phyloP scores from a whole-genome alignment of 2,797 vertebrate genomes.

The Pangasius djambal region DNA sequence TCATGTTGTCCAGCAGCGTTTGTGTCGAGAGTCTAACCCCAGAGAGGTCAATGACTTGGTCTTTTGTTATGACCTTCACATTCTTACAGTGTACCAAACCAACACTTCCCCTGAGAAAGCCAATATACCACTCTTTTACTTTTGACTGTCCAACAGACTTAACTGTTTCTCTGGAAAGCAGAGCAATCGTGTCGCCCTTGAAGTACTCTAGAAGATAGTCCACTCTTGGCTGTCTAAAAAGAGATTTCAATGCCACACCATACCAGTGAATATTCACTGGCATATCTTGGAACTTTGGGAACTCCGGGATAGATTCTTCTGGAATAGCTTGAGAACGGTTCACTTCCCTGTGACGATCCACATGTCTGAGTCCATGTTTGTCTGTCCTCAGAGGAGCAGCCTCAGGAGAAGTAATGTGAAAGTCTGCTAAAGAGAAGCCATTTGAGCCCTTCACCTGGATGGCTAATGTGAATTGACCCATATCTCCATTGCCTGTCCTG shows the following conservation, averaged over 20 bases:
- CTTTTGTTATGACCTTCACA: slow-evolving; percentile 86
- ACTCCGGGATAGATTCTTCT: slow-evolving; percentile 73
- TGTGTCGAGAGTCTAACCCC: slow-evolving; percentile 79
- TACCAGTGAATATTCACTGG: slow-evolving; percentile 80
- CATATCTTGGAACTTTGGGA: slow-evolving; percentile 82
- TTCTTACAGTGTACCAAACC: slow-evolving; percentile 95
- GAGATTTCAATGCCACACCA: slow-evolving; percentile 88
- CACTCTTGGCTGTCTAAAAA: slow-evolving; percentile 87
- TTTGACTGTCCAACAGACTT: slow-evolving; percentile 89
- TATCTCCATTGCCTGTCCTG: slow-evolving; percentile 71
- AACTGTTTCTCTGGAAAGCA: slow-evolving; percentile 87
- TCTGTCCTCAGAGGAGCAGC: slow-evolving; percentile 77
- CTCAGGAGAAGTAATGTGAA: slow-evolving; percentile 83
- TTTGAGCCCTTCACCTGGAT: slow-evolving; percentile 77
- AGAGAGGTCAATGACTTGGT: slow-evolving; percentile 87
- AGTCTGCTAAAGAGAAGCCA: slow-evolving; percentile 70
- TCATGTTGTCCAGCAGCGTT: slow-evolving; percentile 87
- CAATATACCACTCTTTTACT: slow-evolving; percentile 95
- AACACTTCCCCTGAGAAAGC: slow-evolving; percentile 84
- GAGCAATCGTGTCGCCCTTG: slow-evolving; percentile 92
- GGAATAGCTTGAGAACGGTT: slow-evolving; percentile 70
- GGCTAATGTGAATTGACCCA: slow-evolving; percentile 82
- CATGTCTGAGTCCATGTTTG: slow-evolving; percentile 63
- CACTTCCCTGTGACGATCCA: slow-evolving; percentile 73
- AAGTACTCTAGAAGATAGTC: slow-evolving; percentile 97